These are phyloP conservation scores for Cotesia congregata DNA, from an alignment of 2,888 invertebrate genomes.

Conservation along the genomic window DNA sequence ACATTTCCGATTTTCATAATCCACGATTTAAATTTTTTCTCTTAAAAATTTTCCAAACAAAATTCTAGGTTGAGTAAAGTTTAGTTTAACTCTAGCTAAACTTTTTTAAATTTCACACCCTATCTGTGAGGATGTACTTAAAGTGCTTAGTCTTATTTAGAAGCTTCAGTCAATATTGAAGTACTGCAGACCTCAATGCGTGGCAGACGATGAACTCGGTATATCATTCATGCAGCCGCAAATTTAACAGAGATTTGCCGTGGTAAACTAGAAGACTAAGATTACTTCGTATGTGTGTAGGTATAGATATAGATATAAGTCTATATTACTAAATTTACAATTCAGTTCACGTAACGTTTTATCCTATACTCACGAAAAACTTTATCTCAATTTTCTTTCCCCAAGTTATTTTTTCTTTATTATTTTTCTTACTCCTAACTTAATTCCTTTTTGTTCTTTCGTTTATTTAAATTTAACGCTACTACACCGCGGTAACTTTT, in stretches of 20 bases:
- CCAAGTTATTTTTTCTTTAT: not conserved
- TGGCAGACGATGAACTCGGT: not conserved
- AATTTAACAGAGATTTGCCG: slow-evolving; percentile 57
- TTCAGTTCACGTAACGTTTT: slow-evolving; percentile 24
- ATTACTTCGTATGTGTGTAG: slow-evolving; percentile 40
- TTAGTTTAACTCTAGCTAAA: not conserved
- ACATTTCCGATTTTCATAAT: not conserved
- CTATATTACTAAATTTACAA: not conserved
- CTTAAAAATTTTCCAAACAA: not conserved
- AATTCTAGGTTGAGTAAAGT: not conserved
- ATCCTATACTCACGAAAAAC: not conserved
- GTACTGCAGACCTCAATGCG: slow-evolving; percentile 23
- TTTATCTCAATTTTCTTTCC: slow-evolving; percentile 4
- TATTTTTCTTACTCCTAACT: not conserved
- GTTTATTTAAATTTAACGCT: not conserved
- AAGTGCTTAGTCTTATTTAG: not conserved
- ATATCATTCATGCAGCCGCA: slow-evolving; percentile 39
- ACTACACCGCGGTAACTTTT: not conserved
- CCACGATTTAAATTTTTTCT: not conserved
- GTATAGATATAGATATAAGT: not conserved
- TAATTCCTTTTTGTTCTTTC: not conserved
- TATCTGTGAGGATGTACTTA: not conserved
- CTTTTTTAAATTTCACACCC: not conserved
- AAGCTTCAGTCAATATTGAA: slow-evolving; percentile 24
- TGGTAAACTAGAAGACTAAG: slow-evolving; percentile 53